Percentiles rank a stretch among this genome's conserved stretches.
These are phyloP conservation scores for Mungos mungo DNA, from an alignment of 2,113 vertebrate genomes.

Conservation along the genomic window DNA sequence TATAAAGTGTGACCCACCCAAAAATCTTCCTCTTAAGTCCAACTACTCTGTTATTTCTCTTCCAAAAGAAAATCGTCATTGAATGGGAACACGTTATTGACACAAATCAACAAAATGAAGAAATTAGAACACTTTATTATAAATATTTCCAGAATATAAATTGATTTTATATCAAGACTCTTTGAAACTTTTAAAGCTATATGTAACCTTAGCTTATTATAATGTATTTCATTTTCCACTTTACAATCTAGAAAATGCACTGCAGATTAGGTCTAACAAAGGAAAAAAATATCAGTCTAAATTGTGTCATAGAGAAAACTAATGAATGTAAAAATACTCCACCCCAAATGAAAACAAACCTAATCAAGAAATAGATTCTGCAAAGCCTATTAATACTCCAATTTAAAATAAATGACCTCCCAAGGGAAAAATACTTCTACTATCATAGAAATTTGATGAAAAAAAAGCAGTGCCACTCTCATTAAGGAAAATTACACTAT, in stretches of 20 bases:
- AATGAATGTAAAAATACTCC: slow-evolving; percentile 59
- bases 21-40: background rate
- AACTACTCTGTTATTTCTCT: background rate
- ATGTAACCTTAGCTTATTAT: slow-evolving; percentile 32
- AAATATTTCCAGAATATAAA: slow-evolving; percentile 70
- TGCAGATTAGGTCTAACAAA: slow-evolving; percentile 48
- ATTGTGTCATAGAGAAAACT: slow-evolving; percentile 64
- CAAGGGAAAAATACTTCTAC: slow-evolving; percentile 52
- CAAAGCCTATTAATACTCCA: slow-evolving; percentile 47
- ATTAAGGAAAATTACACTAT: slow-evolving; percentile 39
- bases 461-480: slow-evolving; percentile 34
- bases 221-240: slow-evolving; percentile 62
- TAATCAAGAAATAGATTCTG: slow-evolving; percentile 61
- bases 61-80: background rate
- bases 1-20: background rate
- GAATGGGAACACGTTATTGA: slow-evolving; percentile 24
- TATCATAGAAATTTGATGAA: slow-evolving; percentile 31
- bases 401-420: slow-evolving; percentile 63
- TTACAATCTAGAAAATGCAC: slow-evolving; percentile 38
- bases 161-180: slow-evolving; percentile 48
- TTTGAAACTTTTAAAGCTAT: slow-evolving; percentile 59
- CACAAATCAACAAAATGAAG: slow-evolving; percentile 27
- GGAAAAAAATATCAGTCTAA: slow-evolving; percentile 56
- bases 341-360: slow-evolving; percentile 56
- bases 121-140: slow-evolving; percentile 77